Base-by-base conservation (phyloP, 2,113 vertebrate species). In the Paramormyrops kingsleyae region DNA sequence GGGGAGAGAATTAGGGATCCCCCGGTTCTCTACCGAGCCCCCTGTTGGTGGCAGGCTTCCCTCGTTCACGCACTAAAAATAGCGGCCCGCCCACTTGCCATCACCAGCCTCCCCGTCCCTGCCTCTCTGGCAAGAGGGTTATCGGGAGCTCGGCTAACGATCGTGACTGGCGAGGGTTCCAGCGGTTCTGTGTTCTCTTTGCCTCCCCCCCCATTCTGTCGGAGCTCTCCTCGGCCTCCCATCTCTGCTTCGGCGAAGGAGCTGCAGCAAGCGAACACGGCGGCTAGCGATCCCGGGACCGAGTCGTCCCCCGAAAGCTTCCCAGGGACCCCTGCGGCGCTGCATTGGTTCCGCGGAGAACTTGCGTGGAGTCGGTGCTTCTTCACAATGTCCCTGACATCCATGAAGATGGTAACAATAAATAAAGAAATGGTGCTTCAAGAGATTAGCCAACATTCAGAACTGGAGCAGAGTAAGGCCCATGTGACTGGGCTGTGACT, bases 1-100 rank as follows among this genome's bases (percentile, higher is more conserved):
- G 94, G 44, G 95, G 95, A 95, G 95, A 94, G 94, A 94, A 95
- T 95, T 95, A 96, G 96, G 96, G 95, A 96, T 96, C 95, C 96
- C 96, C 95, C 91, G 49, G 49, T 87, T 87, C 50, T 87, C 31
- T 95, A 95, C 92, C 92, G 93, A 94, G 94, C 50, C 96, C 95
- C 95, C 95, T 93, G 93, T 95, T 89, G 83, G 94, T 94, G 94
- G 94, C 94, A 96, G 96, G 95, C 95, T 96, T 96, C 95, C 95
- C 87, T 87, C 85, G 27, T 95, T 94, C 93, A 92, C 91, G 92
- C 93, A 95, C 95, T 95, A 95, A 95, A 96, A 96, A 96, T 96
- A 96, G 94, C 88, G 92, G 91, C 94, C 96, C 96, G 95, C 95
- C 96, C 95, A 96, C 95, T 94, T 94, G 90, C 77, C 92, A 94